Base-by-base conservation (phyloP, 2,888 invertebrate species). In the Hypomecis punctinalis region DNA sequence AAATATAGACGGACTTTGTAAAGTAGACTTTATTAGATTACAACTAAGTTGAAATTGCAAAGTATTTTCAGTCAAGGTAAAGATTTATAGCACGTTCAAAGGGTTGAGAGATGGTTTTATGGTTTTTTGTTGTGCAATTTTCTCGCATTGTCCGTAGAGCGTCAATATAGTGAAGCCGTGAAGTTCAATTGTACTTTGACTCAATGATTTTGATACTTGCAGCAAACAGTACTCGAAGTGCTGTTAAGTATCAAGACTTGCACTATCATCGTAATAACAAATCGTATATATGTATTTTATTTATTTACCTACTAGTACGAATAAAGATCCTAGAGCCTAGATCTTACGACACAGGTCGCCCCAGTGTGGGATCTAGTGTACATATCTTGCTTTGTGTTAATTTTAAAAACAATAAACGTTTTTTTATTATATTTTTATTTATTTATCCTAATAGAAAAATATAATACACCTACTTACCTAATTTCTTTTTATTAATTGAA, bases 41-140 rank as follows among this genome's bases (percentile, higher is more conserved):
- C 0, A 0, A 65, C 77, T 83, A 53, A 72, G 81, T 76, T 63
- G 56, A 75, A 68, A 71, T 68, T 81, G 6, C n/a, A 6, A 5
- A 66, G 68, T 49, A 57, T 67, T 71, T 63, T 68, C 72, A 70
- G 71, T 74, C 73, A 80, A 76, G 83, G 85, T 85, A 84, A 84
- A 83, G 84, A 89, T 90, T 89, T 90, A 91, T 90, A 85, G 74
- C 86, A 89, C 89, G 86, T 90, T 81, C 81, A 91, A 91, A 91
- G 92, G 91, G 90, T 91, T 91, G 85, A 74, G 82, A 82, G 84
- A 91, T 90, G 86, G 88, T 86, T 91, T 91, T 91, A 92, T 91
- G 90, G 86, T 81, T 80, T 65, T 80, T 81, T 81, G 82, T 90
- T 89, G 87, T 86, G 90, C 89, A 91, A 90, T 91, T 90, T 90